Percentiles rank a stretch among this genome's conserved stretches.
Conservation (phyloP, 2,113 vertebrate species). For the Hippocampus barbouri region DNA sequence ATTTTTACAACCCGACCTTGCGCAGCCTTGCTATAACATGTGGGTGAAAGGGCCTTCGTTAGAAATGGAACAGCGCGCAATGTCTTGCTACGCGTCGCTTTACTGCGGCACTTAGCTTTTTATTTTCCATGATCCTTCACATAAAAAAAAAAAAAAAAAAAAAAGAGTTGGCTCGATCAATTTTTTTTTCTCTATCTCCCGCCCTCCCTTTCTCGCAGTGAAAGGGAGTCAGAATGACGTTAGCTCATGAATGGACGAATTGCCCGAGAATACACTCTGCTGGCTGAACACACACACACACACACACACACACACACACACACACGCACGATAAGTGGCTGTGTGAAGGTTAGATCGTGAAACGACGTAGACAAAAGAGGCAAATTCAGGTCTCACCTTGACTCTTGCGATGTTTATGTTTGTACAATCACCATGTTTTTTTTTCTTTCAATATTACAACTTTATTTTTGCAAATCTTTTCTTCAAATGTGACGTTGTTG, state of each 20-base stretch:
- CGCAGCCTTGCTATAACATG: background rate
- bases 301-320: too few species aligned
- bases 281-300: constrained; percentile 1
- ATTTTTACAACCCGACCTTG: background rate
- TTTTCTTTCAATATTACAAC: too few species aligned
- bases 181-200: constrained; percentile 50
- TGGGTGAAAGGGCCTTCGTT: background rate
- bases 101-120: background rate
- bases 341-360: background rate
- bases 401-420: too few species aligned
- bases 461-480: too few species aligned
- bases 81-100: background rate
- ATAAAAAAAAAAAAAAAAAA: constrained; percentile 33
- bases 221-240: constrained; percentile 44
- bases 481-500: too few species aligned
- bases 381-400: too few species aligned
- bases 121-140: constrained; percentile 19
- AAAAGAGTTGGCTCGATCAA: constrained; percentile 31
- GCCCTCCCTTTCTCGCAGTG: background rate
- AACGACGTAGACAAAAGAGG: too few species aligned
- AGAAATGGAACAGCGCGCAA: background rate
- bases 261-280: constrained; percentile 39
- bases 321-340: background rate
- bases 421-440: too few species aligned
- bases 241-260: constrained; percentile 58